A percentile compares a stretch with the other conserved stretches of the same genome.
These are phyloP conservation scores for Eurystomus gularis DNA, from an alignment of 2,113 vertebrate genomes.

Conservation along the genomic window DNA sequence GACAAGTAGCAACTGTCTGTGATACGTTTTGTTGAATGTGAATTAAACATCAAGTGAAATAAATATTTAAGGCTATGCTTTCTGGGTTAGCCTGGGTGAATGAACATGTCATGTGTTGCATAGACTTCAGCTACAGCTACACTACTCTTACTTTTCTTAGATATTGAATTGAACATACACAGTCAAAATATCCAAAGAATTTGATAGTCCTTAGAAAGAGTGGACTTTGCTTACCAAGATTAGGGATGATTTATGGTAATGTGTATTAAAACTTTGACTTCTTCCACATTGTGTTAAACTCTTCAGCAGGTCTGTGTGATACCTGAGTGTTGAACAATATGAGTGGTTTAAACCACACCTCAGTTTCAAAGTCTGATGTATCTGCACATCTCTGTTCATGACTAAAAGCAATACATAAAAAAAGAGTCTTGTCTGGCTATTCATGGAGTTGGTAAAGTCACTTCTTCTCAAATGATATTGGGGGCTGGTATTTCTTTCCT, in stretches of 20 bases:
- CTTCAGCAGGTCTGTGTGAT: neutral
- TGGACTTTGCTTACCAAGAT: neutral
- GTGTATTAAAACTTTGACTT: neutral
- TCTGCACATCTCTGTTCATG: neutral
- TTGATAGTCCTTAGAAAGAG: neutral
- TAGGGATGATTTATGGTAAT: neutral
- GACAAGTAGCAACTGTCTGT: neutral
- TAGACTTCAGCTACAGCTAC: neutral
- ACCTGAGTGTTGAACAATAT: neutral
- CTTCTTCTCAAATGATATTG: fast-evolving
- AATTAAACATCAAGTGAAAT: neutral
- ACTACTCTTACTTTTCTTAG: neutral
- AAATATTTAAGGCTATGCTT: neutral
- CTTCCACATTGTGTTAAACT: neutral
- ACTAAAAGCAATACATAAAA: neutral
- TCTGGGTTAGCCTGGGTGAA: neutral
- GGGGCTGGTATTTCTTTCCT: neutral
- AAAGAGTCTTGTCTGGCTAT: neutral
- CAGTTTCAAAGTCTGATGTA: neutral
- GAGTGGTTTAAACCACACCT: neutral
- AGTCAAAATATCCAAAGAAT: neutral
- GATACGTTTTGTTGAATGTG: neutral
- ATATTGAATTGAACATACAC: neutral
- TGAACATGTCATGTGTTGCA: neutral
- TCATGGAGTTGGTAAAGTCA: neutral